Evolutionary conservation across 35 echinoderm and acorn worm genomes (phyloP).

Genomic region (Apostichopus parvimensis): DNA sequence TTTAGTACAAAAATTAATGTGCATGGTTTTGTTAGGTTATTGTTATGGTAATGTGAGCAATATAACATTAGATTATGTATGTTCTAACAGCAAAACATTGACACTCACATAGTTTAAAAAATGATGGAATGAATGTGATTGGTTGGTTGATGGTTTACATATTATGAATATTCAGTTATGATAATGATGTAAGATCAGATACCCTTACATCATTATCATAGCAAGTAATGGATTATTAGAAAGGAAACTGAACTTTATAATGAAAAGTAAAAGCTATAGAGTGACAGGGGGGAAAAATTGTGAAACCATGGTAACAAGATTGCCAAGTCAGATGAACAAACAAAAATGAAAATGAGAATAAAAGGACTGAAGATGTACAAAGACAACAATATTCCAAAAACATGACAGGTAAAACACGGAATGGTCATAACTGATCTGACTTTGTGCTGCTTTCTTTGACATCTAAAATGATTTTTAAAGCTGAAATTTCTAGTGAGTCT

Average conservation of each 20-base stretch:
- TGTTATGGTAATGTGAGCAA: too few species aligned
- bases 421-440: too few species aligned
- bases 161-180: background rate
- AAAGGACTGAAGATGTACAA: background rate
- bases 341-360: background rate
- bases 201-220: constrained; percentile 27
- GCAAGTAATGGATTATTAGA: background rate
- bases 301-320: too few species aligned
- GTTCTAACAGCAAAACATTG: too few species aligned
- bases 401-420: too few species aligned
- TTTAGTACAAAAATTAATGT: too few species aligned
- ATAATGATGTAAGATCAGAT: background rate
- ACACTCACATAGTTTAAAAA: too few species aligned
- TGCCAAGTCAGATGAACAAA: too few species aligned
- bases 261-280: background rate
- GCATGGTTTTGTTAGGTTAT: too few species aligned
- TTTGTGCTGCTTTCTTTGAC: too few species aligned
- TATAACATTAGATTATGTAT: background rate
- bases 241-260: background rate
- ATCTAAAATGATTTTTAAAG: too few species aligned
- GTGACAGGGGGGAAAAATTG: background rate
- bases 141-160: background rate
- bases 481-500: too few species aligned
- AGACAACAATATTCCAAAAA: background rate
- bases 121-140: background rate